phyloP scores from a whole-genome alignment of 1,140 invertebrate genomes.

The Scylla paramamosain region DNA sequence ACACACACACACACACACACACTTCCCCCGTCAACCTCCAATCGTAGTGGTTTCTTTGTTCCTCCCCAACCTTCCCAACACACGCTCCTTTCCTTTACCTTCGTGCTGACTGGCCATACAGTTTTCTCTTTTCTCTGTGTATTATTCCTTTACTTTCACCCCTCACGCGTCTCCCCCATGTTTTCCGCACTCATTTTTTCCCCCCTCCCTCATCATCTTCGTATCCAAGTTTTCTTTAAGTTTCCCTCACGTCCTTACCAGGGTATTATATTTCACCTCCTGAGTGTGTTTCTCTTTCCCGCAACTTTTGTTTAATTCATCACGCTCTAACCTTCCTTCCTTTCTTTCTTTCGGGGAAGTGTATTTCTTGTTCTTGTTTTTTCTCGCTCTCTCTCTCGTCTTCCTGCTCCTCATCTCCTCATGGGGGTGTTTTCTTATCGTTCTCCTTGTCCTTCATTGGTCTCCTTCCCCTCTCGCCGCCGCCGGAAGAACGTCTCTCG shows the following conservation, averaged over 20 bases:
- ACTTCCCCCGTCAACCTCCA: neutral
- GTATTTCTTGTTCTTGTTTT: too few relatives aligned
- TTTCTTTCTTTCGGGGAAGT: too few relatives aligned
- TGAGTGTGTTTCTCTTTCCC: neutral
- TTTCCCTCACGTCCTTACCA: neutral
- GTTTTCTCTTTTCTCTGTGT: conserved; percentile 1
- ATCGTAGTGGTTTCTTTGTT: neutral
- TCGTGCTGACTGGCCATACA: neutral
- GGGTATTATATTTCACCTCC: neutral
- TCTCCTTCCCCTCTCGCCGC: neutral
- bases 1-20: too few relatives aligned
- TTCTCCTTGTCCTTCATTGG: neutral
- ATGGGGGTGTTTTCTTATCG: too few relatives aligned
- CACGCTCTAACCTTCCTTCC: neutral
- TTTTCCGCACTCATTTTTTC: neutral
- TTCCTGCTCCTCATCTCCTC: too few relatives aligned
- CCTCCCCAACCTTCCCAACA: neutral
- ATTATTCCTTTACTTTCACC: conserved; percentile 24
- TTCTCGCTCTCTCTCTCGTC: too few relatives aligned
- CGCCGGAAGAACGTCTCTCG: neutral
- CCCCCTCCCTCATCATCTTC: neutral
- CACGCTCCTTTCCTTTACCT: neutral
- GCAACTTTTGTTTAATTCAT: neutral
- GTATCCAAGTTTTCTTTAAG: neutral
- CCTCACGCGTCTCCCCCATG: neutral